Evolutionary conservation across 2,888 invertebrate genomes (phyloP).

Genomic region (Oxytorus armatus): DNA sequence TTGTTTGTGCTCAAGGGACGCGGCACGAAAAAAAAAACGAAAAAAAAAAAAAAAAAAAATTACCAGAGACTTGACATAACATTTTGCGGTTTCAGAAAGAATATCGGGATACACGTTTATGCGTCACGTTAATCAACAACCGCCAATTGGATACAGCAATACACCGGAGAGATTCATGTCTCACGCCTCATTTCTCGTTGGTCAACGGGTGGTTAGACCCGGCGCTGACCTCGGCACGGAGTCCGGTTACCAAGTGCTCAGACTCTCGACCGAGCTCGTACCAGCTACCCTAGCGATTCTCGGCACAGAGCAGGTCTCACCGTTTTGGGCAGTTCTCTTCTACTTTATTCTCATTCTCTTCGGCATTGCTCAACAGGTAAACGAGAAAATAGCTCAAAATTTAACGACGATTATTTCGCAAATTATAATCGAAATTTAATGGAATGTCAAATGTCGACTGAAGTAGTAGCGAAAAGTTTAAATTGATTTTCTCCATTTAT

Average conservation of each 20-base stretch:
- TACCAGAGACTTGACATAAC: slow-evolving; percentile 2
- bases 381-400: too few relatives aligned
- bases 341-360: slow-evolving; percentile 94
- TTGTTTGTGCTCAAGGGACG: too few relatives aligned
- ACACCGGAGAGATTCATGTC: slow-evolving; percentile 89
- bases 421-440: too few relatives aligned
- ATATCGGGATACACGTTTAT: slow-evolving; percentile 90
- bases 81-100: slow-evolving; percentile 86
- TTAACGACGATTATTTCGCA: too few relatives aligned
- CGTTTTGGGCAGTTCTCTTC: slow-evolving; percentile 95
- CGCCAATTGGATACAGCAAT: slow-evolving; percentile 87
- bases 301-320: slow-evolving; percentile 91
- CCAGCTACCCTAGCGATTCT: slow-evolving; percentile 93
- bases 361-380: slow-evolving; percentile 93
- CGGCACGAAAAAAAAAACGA: too few relatives aligned
- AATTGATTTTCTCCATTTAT: too few relatives aligned
- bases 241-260: slow-evolving; percentile 93
- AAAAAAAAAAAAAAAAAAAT: background rate
- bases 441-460: too few relatives aligned
- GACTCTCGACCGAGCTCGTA: slow-evolving; percentile 95
- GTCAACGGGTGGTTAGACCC: slow-evolving; percentile 88
- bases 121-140: slow-evolving; percentile 87
- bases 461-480: too few relatives aligned
- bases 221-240: slow-evolving; percentile 86
- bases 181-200: slow-evolving; percentile 90